Evolutionary conservation across 2,113 vertebrate genomes (phyloP), one percentile per base, ranked within the genome.

Genomic region (Clarias gariepinus): DNA sequence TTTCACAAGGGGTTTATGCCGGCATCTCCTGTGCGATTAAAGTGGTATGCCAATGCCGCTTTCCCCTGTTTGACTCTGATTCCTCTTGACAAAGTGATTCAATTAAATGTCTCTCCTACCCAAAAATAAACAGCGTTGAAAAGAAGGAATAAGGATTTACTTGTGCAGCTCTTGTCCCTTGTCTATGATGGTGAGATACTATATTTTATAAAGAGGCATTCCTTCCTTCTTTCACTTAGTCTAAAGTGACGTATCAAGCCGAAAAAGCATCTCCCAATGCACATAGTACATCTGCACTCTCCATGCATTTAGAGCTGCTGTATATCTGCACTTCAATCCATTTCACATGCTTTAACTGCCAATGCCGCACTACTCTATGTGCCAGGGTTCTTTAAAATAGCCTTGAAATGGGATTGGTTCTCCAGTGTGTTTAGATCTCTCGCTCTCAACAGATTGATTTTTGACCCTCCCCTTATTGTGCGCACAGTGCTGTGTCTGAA

Each of bases 21-120:
- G 88, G 86, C 88, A 16, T 87, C 93, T 93, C 93, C 89, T 85
- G 88, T 86, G 82, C 90, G 93, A 94, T 95, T 93, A 95, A 94
- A 95, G 94, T 86, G 90, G 88, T 88, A 85, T 85, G 86, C 88
- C 87, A 82, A 12, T 84, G 79, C 41, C 36, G 33, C 71, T 85
- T 81, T 74, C 79, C 86, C 78, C 61, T 28, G 33, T 77, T 88
- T 90, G 85, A 86, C 76, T 85, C 47, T 69, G 66, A 88, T 86
- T 89, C 86, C 85, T 66, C 85, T 79, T 85, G 77, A 86, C 92
- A 94, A 95, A 94, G 92, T 91, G 89, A 94, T 93, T 94, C 91
- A 91, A 94, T 95, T 91, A 92, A 92, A 92, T 88, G 89, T 91
- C 92, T 92, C 87, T 89, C 28, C 2, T 33, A 36, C 33, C 53